Percentiles rank a stretch among this genome's conserved stretches.
These are phyloP conservation scores for Tachysurus vachellii DNA, from an alignment of 2,113 vertebrate genomes.

Conservation along the genomic window DNA sequence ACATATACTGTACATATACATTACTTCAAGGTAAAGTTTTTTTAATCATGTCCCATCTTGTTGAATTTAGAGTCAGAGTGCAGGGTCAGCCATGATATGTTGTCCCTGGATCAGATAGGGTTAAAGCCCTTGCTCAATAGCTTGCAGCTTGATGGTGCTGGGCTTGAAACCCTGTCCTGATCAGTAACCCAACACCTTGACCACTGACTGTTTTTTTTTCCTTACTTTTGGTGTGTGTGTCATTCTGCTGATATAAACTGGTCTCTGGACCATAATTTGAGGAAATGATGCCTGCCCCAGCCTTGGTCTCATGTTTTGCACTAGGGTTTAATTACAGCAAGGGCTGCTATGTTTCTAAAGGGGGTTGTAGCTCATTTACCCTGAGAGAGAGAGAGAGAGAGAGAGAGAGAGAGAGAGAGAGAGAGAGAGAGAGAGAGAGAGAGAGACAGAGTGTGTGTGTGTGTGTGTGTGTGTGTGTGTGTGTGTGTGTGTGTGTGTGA, in stretches of 20 bases:
- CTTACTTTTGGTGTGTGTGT: conserved; percentile 9
- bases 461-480: conserved; percentile 30
- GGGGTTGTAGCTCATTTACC: conserved; percentile 41
- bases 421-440: no score
- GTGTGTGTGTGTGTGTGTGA: conserved; percentile 15
- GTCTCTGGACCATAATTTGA: conserved; percentile 64
- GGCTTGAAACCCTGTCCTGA: no score
- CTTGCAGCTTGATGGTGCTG: no score
- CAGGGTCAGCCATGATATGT: no score
- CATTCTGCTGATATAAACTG: conserved; percentile 44
- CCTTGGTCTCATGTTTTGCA: conserved; percentile 60
- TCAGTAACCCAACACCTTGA: no score
- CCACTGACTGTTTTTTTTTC: no score
- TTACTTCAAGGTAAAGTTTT: no score
- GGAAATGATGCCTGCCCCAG: conserved; percentile 64
- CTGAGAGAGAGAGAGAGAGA: not conserved
- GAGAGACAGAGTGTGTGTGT: not conserved
- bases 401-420: not conserved
- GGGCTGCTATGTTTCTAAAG: conserved; percentile 45
- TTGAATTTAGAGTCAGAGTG: no score
- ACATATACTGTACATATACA: no score
- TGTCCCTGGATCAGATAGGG: no score
- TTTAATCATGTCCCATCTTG: no score
- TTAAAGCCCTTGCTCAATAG: no score
- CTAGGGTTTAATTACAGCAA: conserved; percentile 75